A percentile compares a stretch with the other conserved stretches of the same genome.
phyloP scores from a whole-genome alignment of 2,888 invertebrate genomes.

The Andricus quercusramuli region DNA sequence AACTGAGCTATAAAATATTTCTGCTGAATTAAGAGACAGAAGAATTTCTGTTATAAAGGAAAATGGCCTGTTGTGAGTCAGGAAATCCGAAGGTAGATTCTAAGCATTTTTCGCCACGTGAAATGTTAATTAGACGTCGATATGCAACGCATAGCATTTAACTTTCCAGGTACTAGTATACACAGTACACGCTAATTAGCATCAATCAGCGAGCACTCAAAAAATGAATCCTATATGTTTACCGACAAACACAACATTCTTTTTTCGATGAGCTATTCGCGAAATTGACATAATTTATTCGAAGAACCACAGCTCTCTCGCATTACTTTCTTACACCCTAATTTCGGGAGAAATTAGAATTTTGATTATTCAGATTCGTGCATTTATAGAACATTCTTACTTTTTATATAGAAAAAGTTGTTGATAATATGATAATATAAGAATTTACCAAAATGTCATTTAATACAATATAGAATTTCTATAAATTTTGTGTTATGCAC shows the following conservation, averaged over 20 bases:
- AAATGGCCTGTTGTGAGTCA: not conserved
- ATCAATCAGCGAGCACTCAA: constrained; percentile 1
- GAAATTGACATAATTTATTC: constrained; percentile 24
- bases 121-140: constrained; percentile 14
- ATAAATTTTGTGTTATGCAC: too few species aligned
- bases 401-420: not conserved
- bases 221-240: constrained; percentile 9
- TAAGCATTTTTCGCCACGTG: not conserved
- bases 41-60: not conserved
- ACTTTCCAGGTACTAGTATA: not conserved
- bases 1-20: not conserved
- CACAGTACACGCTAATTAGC: constrained; percentile 8
- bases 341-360: constrained; percentile 2
- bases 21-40: not conserved
- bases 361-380: not conserved
- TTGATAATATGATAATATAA: too few species aligned
- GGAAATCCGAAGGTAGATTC: not conserved
- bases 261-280: not conserved
- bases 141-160: not conserved
- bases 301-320: not conserved
- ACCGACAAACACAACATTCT: constrained; percentile 30
- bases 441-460: too few species aligned
- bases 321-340: constrained; percentile 5
- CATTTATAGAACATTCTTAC: constrained; percentile 8
- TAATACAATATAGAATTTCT: too few species aligned